Evolutionary conservation across 1,140 invertebrate species (phyloP).

Genomic region (Andrena cerasifolii): DNA sequence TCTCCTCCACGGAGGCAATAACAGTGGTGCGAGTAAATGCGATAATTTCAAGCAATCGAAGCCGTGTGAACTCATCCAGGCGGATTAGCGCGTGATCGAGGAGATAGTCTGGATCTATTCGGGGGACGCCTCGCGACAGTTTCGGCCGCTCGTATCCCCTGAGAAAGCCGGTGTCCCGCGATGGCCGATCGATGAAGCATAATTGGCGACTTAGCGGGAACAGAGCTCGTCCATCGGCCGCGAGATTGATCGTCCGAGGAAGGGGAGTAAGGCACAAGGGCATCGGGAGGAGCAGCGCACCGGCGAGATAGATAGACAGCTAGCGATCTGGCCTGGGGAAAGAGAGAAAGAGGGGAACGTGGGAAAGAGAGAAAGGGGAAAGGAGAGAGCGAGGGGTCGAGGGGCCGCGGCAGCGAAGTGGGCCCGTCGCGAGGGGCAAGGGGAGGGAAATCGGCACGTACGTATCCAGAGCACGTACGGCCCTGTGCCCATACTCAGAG

Average conservation of each 20-base stretch:
- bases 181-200: conserved; percentile 42
- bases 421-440: conserved; percentile 7
- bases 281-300: conserved; percentile 45
- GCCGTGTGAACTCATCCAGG: no score
- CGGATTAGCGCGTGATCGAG: no score
- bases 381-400: conserved; percentile 43
- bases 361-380: background rate
- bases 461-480: conserved; percentile 80
- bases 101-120: no score
- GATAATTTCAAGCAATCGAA: no score
- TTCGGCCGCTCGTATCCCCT: background rate
- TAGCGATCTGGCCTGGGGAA: no score
- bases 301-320: background rate
- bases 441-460: conserved; percentile 72
- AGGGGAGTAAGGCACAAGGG: conserved; percentile 55
- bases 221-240: conserved; percentile 42
- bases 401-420: conserved; percentile 32
- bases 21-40: no score
- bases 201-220: conserved; percentile 64
- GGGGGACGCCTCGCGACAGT: background rate
- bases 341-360: conserved; percentile 13
- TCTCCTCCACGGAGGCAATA: no score
- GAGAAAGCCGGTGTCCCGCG: background rate
- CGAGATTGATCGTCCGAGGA: conserved; percentile 54
- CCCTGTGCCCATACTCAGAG: conserved; percentile 79